Evolutionary conservation across 2,113 vertebrate species (phyloP), one percentile per base, ranked within the genome.

Genomic region (Zingel zingel): DNA sequence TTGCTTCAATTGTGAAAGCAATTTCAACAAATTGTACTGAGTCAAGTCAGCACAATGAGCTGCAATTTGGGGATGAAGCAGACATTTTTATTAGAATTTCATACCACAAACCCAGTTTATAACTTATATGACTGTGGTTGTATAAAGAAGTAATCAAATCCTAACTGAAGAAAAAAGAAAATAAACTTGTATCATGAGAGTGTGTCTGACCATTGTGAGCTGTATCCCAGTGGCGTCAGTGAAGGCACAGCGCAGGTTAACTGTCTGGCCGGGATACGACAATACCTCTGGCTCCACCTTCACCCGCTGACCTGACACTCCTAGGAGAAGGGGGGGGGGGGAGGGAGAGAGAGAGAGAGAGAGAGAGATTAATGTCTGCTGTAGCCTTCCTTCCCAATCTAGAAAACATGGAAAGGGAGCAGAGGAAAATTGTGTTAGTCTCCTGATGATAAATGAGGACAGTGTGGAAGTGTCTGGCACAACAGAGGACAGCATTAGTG

Each of bases 211-310:
- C 87, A 79, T 92, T 59, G 69, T 94, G 77, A 96, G 93, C 82
- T 94, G 91, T 0, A 91, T 93, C 13, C 88, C 89, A 6, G 86
- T 82, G 15, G 89, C 54, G 8, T 93, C 78, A 1, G 83, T 68
- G n/a, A 97, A 96, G 36, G 87, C 84, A 87, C 97, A 98, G 0
- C 94, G 96, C 48, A 98, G 81, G 72, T 81, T 91, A 74, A 96
- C 95, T 0, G 91, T 91, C 75, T 94, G 90, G 14, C 97, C 96
- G 1, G 96, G 94, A 75, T 84, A 93, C 0, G 96, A 97, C 2
- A 58, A 84, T 33, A 97, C 93, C 82, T 96, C 96, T 1, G 92
- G 71, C 3, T 92, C 92, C 57, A 96, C 96, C 76, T 91, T 94
- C 85, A 96, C 95, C 21, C 80, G 82, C 88, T 96, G 95, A 81